These are phyloP conservation scores for Apis mellifera DNA, from an alignment of 1,140 invertebrate genomes.

Conservation along the genomic window Amel_HAv3.1 CM009934.2:6652001-6652500, in stretches of 20 bases:
- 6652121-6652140: neutral
- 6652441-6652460: neutral
- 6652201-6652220: constrained; percentile 11
- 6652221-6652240: constrained; percentile 39
- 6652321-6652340: constrained; percentile 46
- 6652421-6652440: constrained; percentile 4
- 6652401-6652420: constrained; percentile 1
- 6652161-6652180: neutral
- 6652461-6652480: neutral
- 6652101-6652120: neutral
- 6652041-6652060: neutral
- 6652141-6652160: neutral
- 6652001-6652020: too few species aligned
- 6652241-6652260: constrained; percentile 55
- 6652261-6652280: constrained; percentile 58
- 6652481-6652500: neutral
- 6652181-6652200: constrained; percentile 6
- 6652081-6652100: neutral
- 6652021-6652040: neutral
- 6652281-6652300: constrained; percentile 68
- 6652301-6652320: constrained; percentile 71
- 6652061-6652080: neutral
- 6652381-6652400: neutral
- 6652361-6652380: neutral
- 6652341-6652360: constrained; percentile 2